These are phyloP conservation scores for Pelosia muscerda DNA, from an alignment of 2,888 invertebrate genomes.

Conservation along the genomic window DNA sequence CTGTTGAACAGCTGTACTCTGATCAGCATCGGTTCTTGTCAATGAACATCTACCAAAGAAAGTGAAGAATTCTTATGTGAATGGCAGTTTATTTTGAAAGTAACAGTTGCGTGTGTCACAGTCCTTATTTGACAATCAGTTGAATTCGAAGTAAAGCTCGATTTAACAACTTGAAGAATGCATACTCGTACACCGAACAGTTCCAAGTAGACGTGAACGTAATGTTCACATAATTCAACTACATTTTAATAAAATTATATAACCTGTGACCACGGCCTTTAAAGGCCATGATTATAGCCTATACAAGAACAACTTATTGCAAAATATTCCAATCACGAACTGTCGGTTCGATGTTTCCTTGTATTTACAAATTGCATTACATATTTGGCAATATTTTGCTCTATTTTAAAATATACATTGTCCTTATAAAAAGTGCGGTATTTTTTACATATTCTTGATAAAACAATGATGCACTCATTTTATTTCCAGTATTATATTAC, in stretches of 20 bases:
- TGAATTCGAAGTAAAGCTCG: neutral
- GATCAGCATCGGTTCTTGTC: neutral
- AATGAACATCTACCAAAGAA: neutral
- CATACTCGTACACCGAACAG: neutral
- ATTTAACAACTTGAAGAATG: neutral
- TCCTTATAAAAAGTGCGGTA: neutral
- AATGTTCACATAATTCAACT: conserved; percentile 6
- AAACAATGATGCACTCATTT: neutral
- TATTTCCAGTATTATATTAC: too few species aligned
- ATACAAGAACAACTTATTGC: conserved; percentile 55
- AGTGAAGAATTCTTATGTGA: neutral
- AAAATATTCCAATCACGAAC: conserved; percentile 51
- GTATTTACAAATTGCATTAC: conserved; percentile 27
- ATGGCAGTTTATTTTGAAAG: neutral
- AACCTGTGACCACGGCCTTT: conserved; percentile 51
- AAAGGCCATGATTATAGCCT: conserved; percentile 53
- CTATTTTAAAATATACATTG: neutral
- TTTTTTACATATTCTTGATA: neutral
- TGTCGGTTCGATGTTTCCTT: conserved; percentile 35
- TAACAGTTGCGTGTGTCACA: neutral
- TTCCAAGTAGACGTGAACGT: neutral
- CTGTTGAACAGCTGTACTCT: too few species aligned
- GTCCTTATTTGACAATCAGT: neutral
- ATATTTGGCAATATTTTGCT: neutral
- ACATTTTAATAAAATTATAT: conserved; percentile 12